Percentiles rank a stretch among this genome's conserved stretches.
phyloP scores from a whole-genome alignment of 2,888 invertebrate genomes.

The Deilephila elpenor region DNA sequence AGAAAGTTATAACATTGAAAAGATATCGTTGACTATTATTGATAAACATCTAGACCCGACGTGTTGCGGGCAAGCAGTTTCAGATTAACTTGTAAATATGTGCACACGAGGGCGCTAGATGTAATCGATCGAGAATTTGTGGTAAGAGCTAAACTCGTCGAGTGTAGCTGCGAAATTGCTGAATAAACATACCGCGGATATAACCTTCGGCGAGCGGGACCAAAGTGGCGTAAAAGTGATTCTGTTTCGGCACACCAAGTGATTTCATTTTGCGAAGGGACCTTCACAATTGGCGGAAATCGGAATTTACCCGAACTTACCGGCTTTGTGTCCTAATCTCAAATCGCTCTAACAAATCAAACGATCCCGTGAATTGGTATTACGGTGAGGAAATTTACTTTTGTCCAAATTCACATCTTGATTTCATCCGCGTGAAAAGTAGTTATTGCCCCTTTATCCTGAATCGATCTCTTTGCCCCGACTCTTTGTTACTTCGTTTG shows the following conservation, averaged over 20 bases:
- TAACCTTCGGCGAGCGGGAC: conserved; percentile 53
- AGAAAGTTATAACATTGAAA: background rate
- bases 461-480: conserved; percentile 6
- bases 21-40: background rate
- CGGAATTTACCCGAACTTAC: conserved; percentile 62
- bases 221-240: conserved; percentile 70
- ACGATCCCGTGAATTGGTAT: conserved; percentile 52
- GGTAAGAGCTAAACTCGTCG: conserved; percentile 39
- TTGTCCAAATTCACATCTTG: conserved; percentile 43
- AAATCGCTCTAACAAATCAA: conserved; percentile 66
- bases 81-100: conserved; percentile 2
- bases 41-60: background rate
- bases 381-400: conserved; percentile 47
- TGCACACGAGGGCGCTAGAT: background rate
- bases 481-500: conserved; percentile 17
- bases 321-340: conserved; percentile 62
- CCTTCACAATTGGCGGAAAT: conserved; percentile 73
- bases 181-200: conserved; percentile 54
- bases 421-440: conserved; percentile 23
- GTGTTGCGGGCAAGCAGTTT: background rate
- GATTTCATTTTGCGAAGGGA: conserved; percentile 65
- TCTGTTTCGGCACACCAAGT: conserved; percentile 67
- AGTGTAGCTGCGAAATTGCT: conserved; percentile 46
- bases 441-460: conserved; percentile 14
- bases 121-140: conserved; percentile 22